phyloP scores from a whole-genome alignment of 2,113 vertebrate genomes.

The Eubucco bourcierii region DNA sequence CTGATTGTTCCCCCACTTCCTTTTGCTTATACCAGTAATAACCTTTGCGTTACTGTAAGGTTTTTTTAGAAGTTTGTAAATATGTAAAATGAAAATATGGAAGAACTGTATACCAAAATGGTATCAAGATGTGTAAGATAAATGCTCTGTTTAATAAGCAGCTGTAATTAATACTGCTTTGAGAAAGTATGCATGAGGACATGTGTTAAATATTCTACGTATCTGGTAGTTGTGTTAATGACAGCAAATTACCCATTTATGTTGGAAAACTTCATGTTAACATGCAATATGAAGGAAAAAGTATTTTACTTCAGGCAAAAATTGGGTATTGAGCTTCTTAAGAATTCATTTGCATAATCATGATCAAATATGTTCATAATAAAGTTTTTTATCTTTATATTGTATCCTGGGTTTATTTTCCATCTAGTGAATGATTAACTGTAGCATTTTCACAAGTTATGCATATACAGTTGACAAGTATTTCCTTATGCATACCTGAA shows the following conservation, averaged over 20 bases:
- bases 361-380: slow-evolving; percentile 63
- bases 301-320: slow-evolving; percentile 44
- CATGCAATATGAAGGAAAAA: slow-evolving; percentile 28
- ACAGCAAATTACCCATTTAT: not conserved
- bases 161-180: slow-evolving; percentile 48
- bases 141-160: slow-evolving; percentile 42
- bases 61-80: slow-evolving; percentile 69
- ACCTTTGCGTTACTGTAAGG: slow-evolving; percentile 61
- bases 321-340: not conserved
- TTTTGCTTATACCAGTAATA: slow-evolving; percentile 42
- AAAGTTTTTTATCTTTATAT: slow-evolving; percentile 60
- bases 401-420: not conserved
- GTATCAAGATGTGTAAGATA: slow-evolving; percentile 53
- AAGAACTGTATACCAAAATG: slow-evolving; percentile 42
- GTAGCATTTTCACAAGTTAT: not conserved
- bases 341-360: slow-evolving; percentile 36
- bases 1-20: not conserved
- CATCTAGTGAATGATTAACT: not conserved
- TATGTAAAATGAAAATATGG: slow-evolving; percentile 66
- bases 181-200: slow-evolving; percentile 43
- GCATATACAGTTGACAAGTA: not conserved
- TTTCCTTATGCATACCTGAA: not conserved
- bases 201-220: not conserved
- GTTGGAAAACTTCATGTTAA: not conserved
- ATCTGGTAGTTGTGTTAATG: not conserved